Percentiles rank a stretch among this genome's conserved stretches.
Evolutionary conservation across 2,113 vertebrate genomes (phyloP).

Genomic region (Microtus ochrogaster): DNA sequence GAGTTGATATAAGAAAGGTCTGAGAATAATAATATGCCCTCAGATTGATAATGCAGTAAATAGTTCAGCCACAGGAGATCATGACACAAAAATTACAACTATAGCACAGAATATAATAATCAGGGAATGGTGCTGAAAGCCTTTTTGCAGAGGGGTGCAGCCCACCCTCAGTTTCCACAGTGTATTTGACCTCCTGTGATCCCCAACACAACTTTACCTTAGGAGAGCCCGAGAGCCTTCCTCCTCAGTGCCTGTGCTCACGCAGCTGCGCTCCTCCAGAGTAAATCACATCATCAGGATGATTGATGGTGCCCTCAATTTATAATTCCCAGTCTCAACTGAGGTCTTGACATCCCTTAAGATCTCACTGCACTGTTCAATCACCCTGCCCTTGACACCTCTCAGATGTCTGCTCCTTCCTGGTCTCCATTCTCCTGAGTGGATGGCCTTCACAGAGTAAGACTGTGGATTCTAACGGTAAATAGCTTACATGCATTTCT

Average conservation of each 20-base stretch:
- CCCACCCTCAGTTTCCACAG: background rate
- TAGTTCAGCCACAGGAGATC: background rate
- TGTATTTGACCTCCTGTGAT: background rate
- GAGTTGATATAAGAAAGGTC: background rate
- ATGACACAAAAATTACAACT: background rate
- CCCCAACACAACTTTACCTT: background rate
- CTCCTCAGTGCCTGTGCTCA: background rate
- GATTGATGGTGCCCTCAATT: constrained; percentile 44
- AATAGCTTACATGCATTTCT: background rate
- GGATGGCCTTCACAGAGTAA: background rate
- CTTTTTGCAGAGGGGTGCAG: background rate
- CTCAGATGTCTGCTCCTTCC: background rate
- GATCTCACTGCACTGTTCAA: constrained; percentile 9
- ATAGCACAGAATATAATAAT: background rate
- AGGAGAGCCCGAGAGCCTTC: background rate
- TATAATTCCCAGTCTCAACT: background rate
- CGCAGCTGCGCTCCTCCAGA: background rate
- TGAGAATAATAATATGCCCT: constrained; percentile 4
- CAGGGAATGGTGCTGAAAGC: background rate
- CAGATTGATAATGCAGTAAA: background rate
- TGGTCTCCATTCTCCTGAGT: background rate
- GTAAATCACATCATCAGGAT: constrained; percentile 41
- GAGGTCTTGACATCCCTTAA: background rate
- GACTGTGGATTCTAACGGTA: background rate
- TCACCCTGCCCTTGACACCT: background rate